These are phyloP conservation scores for Syrphus vitripennis DNA, from an alignment of 2,888 invertebrate genomes.

Conservation along the genomic window DNA sequence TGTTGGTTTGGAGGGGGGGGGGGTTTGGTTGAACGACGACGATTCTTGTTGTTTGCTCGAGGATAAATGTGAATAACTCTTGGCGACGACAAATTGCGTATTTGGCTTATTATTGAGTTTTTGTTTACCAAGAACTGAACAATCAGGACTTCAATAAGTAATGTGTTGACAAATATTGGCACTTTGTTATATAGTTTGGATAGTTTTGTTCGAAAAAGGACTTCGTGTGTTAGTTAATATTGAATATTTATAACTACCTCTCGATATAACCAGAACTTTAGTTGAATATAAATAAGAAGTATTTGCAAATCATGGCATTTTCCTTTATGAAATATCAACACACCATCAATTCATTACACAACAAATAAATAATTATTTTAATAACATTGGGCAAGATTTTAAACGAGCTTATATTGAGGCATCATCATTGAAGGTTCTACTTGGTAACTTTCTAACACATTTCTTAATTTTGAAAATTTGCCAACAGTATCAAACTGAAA, in stretches of 20 bases:
- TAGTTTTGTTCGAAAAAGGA: not conserved
- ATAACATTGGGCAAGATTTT: too few relatives aligned
- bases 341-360: not conserved
- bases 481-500: too few relatives aligned
- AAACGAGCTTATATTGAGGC: too few relatives aligned
- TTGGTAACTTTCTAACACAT: too few relatives aligned
- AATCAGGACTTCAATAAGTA: constrained; percentile 53
- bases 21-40: not conserved
- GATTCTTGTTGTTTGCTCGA: constrained; percentile 23
- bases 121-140: constrained; percentile 48
- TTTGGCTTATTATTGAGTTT: constrained; percentile 58
- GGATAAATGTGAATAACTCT: constrained; percentile 33
- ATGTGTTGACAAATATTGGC: constrained; percentile 51
- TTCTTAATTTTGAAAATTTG: too few relatives aligned
- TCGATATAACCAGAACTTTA: not conserved
- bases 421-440: too few relatives aligned
- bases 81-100: constrained; percentile 60
- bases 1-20: not conserved
- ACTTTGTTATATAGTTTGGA: not conserved
- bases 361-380: too few relatives aligned
- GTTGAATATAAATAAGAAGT: not conserved
- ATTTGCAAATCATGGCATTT: not conserved
- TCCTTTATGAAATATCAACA: not conserved
- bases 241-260: not conserved
- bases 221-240: not conserved